These are phyloP conservation scores for Lasioglossum baleicum DNA, from an alignment of 1,140 invertebrate species.

Conservation along the genomic window DNA sequence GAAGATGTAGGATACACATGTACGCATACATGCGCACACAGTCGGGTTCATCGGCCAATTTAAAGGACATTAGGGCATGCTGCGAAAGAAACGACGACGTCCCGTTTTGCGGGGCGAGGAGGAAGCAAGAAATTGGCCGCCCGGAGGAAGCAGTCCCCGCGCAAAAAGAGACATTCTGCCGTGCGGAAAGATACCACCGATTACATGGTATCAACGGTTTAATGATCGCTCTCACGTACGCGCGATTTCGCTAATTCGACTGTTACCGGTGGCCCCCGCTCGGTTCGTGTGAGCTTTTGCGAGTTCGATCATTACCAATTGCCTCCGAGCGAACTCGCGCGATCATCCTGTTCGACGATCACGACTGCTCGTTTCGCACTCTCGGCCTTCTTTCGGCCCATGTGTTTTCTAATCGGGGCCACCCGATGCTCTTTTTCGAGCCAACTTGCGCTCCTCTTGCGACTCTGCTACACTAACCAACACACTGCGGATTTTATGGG, in stretches of 20 bases:
- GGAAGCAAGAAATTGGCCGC: constrained; percentile 31
- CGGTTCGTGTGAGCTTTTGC: not conserved
- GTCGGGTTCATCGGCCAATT: constrained; percentile 39
- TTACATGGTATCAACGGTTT: constrained; percentile 48
- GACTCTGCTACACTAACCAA: no score
- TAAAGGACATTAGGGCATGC: constrained; percentile 41
- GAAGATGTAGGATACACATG: not conserved
- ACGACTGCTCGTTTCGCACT: not conserved
- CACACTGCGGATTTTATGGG: no score
- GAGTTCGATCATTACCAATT: constrained; percentile 42
- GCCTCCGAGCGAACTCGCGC: constrained; percentile 26
- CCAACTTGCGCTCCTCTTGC: no score
- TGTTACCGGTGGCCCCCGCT: constrained; percentile 26
- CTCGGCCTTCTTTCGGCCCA: not conserved
- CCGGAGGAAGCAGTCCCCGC: constrained; percentile 14
- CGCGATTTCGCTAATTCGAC: constrained; percentile 48
- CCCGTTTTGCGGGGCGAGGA: not conserved
- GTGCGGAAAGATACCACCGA: constrained; percentile 47
- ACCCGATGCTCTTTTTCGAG: no score
- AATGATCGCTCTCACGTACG: constrained; percentile 39
- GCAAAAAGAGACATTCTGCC: constrained; percentile 47
- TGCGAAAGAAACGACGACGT: constrained; percentile 7
- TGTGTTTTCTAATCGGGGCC: no score
- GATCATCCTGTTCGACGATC: constrained; percentile 4
- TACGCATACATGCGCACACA: not conserved